Conservation (phyloP, 2,797 vertebrate species). For the Synaphobranchus kaupii region DNA sequence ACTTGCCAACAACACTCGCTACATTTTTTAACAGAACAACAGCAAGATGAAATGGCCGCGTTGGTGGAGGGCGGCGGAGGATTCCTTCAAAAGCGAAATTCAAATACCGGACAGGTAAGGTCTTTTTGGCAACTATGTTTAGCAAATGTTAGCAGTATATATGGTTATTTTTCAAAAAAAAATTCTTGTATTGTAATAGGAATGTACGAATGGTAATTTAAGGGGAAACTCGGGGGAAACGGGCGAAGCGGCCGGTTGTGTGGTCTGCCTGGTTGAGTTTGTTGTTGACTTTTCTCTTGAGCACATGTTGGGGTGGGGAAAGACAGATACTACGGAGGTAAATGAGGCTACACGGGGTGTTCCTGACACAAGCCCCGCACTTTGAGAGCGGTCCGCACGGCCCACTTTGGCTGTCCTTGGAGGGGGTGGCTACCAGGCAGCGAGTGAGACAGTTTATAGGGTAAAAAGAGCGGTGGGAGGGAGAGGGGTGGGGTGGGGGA, state of each 20-base stretch:
- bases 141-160: neutral
- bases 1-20: conserved; percentile 20
- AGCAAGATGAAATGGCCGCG: conserved; percentile 77
- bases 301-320: conserved; percentile 77
- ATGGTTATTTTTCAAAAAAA: neutral
- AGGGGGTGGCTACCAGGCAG: conserved; percentile 70
- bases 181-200: neutral
- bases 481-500: conserved; percentile 72
- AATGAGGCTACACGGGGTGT: conserved; percentile 75
- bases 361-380: conserved; percentile 68
- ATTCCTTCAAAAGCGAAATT: conserved; percentile 75
- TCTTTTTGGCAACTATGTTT: neutral
- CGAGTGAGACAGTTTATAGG: conserved; percentile 72
- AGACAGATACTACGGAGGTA: conserved; percentile 64
- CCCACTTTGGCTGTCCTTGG: conserved; percentile 73
- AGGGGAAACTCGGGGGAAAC: neutral
- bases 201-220: neutral
- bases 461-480: conserved; percentile 70
- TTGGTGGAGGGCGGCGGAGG: conserved; percentile 68
- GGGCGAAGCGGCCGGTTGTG: neutral
- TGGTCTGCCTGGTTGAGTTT: neutral
- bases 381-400: conserved; percentile 63
- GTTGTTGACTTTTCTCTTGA: conserved; percentile 68
- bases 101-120: conserved; percentile 70
- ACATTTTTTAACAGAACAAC: conserved; percentile 71